Evolutionary conservation across 2,888 invertebrate species (phyloP), one percentile per base, ranked within the genome.

Genomic region (Argyresthia albistria): DNA sequence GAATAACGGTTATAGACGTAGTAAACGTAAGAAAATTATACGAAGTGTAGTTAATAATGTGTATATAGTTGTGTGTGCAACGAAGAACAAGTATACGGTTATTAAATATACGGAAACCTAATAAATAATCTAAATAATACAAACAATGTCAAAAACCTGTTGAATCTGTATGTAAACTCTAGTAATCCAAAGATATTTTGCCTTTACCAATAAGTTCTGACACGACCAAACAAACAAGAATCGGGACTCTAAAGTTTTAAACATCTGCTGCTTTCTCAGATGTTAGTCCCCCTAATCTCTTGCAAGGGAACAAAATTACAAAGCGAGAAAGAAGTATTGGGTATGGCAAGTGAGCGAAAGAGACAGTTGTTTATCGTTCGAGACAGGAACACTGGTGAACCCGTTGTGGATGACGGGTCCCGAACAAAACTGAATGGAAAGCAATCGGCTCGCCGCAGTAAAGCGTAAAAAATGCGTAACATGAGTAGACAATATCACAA

Each of bases 191-290:
- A 37, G 14, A 48, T 48, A 14, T 36, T 25, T 14, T 37, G 48
- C 8, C 37, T 14, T 47, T 47, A 8, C 35, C 47, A 25, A 47
- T 6, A n/a, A 35, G 10, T 25, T 25, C 25, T 6, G 25, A 25
- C 25, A 6, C n/a, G n/a, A n/a, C n/a, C 25, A 25, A n/a, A 39
- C 53, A 57, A 79, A 66, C 58, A 56, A 55, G 50, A 47, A 47
- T 35, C 47, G 35, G 35, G 37, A 14, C 37, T 57, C 62, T 56
- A 65, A 69, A 77, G 73, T 70, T 71, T 66, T 64, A 66, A 79
- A 83, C 84, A 86, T 84, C 84, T 86, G 86, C 77, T 75, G 74
- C 70, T 76, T 84, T 86, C 86, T 80, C 83, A 86, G 81, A 71
- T 80, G 80, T 81, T 82, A 70, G 70, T 76, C 76, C 80, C 76